Evolutionary conservation across 2,113 vertebrate genomes (phyloP).

Genomic region (Phalacrocorax carbo): DNA sequence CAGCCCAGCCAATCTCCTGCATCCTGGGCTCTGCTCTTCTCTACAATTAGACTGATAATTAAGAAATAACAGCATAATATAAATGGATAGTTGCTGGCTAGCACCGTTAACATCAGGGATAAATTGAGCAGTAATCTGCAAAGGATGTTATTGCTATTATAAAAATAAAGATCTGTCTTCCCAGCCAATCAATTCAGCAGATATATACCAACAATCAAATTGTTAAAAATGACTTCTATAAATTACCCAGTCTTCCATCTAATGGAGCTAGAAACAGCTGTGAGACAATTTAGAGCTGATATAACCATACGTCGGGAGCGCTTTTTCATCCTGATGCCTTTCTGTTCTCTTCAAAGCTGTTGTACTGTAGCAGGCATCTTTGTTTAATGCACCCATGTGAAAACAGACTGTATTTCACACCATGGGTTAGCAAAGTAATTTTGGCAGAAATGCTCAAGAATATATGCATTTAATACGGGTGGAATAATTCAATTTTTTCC

Average conservation of each 20-base stretch:
- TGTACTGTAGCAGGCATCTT: slow-evolving; percentile 24
- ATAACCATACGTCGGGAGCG: slow-evolving; percentile 27
- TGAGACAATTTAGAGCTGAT: slow-evolving; percentile 74
- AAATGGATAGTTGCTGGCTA: slow-evolving; percentile 64
- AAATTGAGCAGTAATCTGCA: slow-evolving; percentile 74
- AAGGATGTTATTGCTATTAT: slow-evolving; percentile 78
- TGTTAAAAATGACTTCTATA: slow-evolving; percentile 78
- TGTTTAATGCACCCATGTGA: slow-evolving; percentile 71
- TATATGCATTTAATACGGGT: slow-evolving; percentile 69
- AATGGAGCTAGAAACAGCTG: slow-evolving; percentile 75
- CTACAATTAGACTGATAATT: slow-evolving; percentile 75
- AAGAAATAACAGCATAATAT: slow-evolving; percentile 70
- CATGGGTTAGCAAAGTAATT: slow-evolving; percentile 45
- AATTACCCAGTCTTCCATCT: slow-evolving; percentile 74
- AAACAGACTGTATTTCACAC: slow-evolving; percentile 68
- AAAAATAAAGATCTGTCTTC: slow-evolving; percentile 80
- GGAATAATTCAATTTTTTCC: slow-evolving; percentile 74
- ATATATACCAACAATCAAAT: slow-evolving; percentile 81
- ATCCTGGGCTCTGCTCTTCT: slow-evolving; percentile 5
- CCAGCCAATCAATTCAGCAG: slow-evolving; percentile 78
- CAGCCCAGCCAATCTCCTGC: slow-evolving; percentile 33
- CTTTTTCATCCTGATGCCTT: slow-evolving; percentile 70
- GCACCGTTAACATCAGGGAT: slow-evolving; percentile 57
- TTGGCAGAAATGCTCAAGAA: slow-evolving; percentile 66
- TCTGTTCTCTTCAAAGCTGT: slow-evolving; percentile 40